Evolutionary conservation across 2,797 vertebrate genomes (phyloP), one percentile per base, ranked within the genome.

Genomic region (Aeoliscus strigatus): DNA sequence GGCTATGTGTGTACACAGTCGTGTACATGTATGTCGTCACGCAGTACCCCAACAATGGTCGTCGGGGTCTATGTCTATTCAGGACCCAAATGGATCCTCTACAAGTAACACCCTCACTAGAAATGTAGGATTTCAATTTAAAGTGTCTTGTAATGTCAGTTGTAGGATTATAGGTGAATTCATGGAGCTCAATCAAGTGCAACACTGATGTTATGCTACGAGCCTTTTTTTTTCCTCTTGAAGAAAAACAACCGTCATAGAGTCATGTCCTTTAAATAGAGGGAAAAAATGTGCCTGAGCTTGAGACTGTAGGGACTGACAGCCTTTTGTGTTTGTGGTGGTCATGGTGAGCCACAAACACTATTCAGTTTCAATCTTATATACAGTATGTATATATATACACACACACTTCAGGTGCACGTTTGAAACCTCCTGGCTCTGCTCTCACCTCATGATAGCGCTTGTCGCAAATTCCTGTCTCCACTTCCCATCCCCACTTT

Each of bases 391-490:
- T 21, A 21, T 21, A 21, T 21, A 21, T 21, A 21, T 21, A 21
- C 6, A 21, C 6, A 21, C 6, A 21, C 18, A 6, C 18, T 21
- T 27, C 29, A n/a, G 39, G 28, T 25, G 1, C 14, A 26, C 27
- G 29, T 64, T 49, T 55, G 15, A 40, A 30, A 58, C 58, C 31
- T 13, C 9, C 17, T n/a, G 33, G 32, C 27, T 36, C 41, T 40
- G 23, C 27, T 71, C 50, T 74, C 43, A 68, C 75, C 73, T 76
- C 56, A 75, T 62, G 58, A 29, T 4, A 29, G 2, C 56, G 55
- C 33, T 59, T 54, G 60, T 15, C 3, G 11, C 60, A 46, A 56
- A 65, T 63, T 70, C 46, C 42, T 43, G 51, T 66, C 51, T 46
- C 40, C 21, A 31, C 10, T 43, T 62, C 53, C 50, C 59, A 40